Percentiles rank a stretch among this genome's conserved stretches.
These are phyloP conservation scores for Trachelipus rathkii DNA, from an alignment of 1,140 invertebrate species.

Conservation along the genomic window DNA sequence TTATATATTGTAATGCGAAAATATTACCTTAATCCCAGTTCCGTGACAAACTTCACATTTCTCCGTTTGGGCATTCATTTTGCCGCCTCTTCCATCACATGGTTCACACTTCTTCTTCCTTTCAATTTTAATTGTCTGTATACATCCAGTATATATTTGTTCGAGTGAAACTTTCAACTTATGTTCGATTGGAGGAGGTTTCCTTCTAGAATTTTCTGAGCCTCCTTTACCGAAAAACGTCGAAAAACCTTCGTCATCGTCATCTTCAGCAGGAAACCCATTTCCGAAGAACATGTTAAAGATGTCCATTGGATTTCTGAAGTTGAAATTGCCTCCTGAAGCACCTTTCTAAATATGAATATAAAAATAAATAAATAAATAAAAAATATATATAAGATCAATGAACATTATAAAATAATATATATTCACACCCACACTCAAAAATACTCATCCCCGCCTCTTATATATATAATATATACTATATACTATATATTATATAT, in stretches of 20 bases:
- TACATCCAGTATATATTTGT: conserved; percentile 54
- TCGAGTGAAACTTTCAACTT: conserved; percentile 52
- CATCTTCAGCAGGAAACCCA: conserved; percentile 26
- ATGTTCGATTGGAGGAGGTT: conserved; percentile 39
- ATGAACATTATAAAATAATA: too few species aligned
- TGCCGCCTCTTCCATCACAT: conserved; percentile 56
- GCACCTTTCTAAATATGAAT: conserved; percentile 4
- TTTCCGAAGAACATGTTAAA: conserved; percentile 61
- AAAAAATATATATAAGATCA: not conserved
- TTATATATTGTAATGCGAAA: too few species aligned
- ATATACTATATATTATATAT: too few species aligned
- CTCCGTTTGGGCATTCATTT: conserved; percentile 48
- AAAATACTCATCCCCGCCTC: too few species aligned
- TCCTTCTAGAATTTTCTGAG: not conserved
- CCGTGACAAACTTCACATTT: conserved; percentile 51
- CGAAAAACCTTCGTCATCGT: conserved; percentile 12
- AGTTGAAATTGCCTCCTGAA: conserved; percentile 48
- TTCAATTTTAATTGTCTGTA: conserved; percentile 52
- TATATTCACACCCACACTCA: too few species aligned
- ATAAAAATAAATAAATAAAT: not conserved
- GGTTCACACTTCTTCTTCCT: conserved; percentile 52
- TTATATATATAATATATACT: too few species aligned
- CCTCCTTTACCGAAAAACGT: not conserved
- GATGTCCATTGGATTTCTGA: conserved; percentile 59
- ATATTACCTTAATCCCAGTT: conserved; percentile 50